Base-by-base conservation (phyloP, 2,113 vertebrate species). In the Sinocyclocheilus rhinocerous region DNA sequence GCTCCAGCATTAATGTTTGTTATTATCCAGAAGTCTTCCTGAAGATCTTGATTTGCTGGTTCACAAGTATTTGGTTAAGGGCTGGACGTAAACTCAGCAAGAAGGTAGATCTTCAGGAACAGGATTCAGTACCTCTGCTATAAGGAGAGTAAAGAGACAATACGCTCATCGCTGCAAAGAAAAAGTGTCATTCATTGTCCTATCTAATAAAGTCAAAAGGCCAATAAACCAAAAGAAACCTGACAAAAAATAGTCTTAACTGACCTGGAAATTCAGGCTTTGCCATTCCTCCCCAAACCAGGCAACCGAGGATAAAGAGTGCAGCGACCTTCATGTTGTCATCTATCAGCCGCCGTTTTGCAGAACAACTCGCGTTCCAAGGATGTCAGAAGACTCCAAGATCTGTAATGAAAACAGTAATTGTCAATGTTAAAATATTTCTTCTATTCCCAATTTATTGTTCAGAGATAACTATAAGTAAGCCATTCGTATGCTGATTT, bases 251-350 rank as follows among this genome's bases (percentile, higher is more conserved):
- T 2, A 33, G 82, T 39, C 16, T 16, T 48, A 5, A 89, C 91
- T 92, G 79, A 95, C 95, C 94, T 1, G 94, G 94, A 90, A 95
- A 94, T 1, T 83, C 50, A 22, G 91, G 88, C 61, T 92, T 94
- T 15, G 84, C 91, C n/a, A 75, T 36, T 45, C 84, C 86, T 36
- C 48, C 80, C 9, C 52, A 80, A 33, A 92, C 52, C 79, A 94
- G 67, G 87, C 84, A 88, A 83, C 72, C 90, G 65, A 90, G 90
- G 83, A 93, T 39, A 86, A 93, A 82, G 79, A 94, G 82, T 26
- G 75, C 55, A n/a, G 77, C 81, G 67, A 87, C 72, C 88, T 91
- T 93, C 93, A 94, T 94, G 87, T 76, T 91, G 89, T 45, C 42
- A 42, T 42, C 42, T 42, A 26, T 82, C 22, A 36, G 36, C 75